Evolutionary conservation across 2,113 vertebrate genomes (phyloP), one percentile per base, ranked within the genome.

Genomic region (Saimiri boliviensis): DNA sequence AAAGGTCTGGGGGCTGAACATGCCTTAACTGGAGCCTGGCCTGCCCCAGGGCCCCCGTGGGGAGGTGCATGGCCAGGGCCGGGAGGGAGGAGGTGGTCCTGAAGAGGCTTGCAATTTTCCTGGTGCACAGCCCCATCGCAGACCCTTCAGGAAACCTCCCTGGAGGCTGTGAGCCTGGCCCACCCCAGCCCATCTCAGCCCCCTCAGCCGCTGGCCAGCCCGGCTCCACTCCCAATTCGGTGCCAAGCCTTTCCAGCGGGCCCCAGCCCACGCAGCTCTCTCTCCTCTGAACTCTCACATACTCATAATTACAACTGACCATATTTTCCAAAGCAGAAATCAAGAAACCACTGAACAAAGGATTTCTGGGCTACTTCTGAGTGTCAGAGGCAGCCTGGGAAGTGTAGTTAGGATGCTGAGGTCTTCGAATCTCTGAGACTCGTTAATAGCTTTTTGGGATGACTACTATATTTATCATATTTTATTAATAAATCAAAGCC

Each of bases 261-360:
- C 70, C 71, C 47, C 80, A 49, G 63, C 93, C 96, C 96, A 95
- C 92, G 6, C 1, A 1, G 86, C 88, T 42, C 93, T 37, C 37
- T 13, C 71, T 80, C 52, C 95, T 96, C 95, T 97, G 95, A 97
- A 97, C 95, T 91, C 86, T 71, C 25, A 17, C 49, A 83, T 42
- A 90, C 96, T 92, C 96, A 16, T 96, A 92, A 97, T 97, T 95
- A 97, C 17, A 32, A 82, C 20, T 70, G 89, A 95, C 96, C 92
- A 52, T 92, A 92, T 85, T 95, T 96, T 95, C 96, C 80, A 6
- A 93, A 91, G 96, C 92, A 63, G 74, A 96, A 83, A 19, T 52
- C 71, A 63, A 95, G 90, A 77, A 97, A 80, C 70, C 73, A 37
- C 77, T 92, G 89, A 95, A 95, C 96, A 84, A 95, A 95, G 80